phyloP scores from a whole-genome alignment of 92 coral and sea anemone species.

The Phenganax stokvisi region DNA sequence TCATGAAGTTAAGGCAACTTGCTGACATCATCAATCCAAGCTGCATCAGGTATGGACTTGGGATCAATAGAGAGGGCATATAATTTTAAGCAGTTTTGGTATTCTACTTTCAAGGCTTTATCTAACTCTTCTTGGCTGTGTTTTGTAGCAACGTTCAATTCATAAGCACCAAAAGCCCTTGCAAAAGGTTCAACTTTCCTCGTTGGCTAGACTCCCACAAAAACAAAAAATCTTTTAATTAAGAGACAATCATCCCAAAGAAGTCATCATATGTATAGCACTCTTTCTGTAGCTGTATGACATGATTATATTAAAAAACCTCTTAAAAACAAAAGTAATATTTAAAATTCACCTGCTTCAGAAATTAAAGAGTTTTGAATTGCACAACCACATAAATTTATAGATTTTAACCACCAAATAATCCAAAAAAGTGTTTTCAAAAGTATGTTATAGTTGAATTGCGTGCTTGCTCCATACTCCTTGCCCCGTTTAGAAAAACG shows the following conservation, averaged over 20 bases:
- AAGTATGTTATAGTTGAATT: neutral
- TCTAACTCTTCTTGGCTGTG: neutral
- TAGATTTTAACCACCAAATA: neutral
- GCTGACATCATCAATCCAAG: slow-evolving; percentile 30
- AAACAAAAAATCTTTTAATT: slow-evolving; percentile 22
- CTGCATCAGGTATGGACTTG: slow-evolving; percentile 28
- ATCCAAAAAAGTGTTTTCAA: neutral
- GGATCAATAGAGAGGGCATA: neutral
- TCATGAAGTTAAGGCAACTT: slow-evolving; percentile 29
- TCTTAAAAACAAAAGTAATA: neutral
- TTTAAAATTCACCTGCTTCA: neutral
- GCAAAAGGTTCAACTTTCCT: slow-evolving; percentile 9
- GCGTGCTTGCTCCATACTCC: neutral
- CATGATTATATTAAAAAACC: slow-evolving; percentile 11
- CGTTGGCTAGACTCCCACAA: slow-evolving; percentile 19
- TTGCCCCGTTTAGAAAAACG: neutral
- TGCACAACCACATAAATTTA: neutral
- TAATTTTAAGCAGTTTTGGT: slow-evolving; percentile 23
- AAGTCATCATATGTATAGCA: slow-evolving; percentile 26
- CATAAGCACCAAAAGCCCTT: too few relatives aligned
- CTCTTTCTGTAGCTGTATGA: slow-evolving; percentile 32
- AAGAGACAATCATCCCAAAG: slow-evolving; percentile 1
- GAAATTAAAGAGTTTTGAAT: neutral
- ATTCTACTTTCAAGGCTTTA: slow-evolving; percentile 15
- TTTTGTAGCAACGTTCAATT: too few relatives aligned